Evolutionary conservation across 2,888 invertebrate species (phyloP).

Genomic region (Limnephilus rhombicus): DNA sequence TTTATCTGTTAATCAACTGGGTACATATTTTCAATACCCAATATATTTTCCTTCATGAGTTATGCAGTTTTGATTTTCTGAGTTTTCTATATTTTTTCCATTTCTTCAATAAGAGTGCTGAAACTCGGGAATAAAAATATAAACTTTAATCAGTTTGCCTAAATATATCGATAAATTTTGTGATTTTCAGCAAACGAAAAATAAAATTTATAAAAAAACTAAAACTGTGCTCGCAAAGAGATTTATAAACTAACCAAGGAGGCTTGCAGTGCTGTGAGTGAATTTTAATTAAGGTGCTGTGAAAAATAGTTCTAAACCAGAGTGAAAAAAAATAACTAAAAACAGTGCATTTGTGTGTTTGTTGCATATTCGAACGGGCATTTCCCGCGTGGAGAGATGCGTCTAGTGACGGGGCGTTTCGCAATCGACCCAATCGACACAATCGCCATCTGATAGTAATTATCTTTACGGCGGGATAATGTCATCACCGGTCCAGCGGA

Average conservation of each 20-base stretch:
- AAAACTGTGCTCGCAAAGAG: background rate
- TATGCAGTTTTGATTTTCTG: background rate
- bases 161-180: background rate
- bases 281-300: background rate
- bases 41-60: background rate
- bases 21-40: background rate
- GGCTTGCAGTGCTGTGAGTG: background rate
- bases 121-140: background rate
- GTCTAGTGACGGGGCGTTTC: background rate
- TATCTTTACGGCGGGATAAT: conserved; percentile 8
- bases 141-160: too few relatives aligned
- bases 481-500: conserved; percentile 70
- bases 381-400: background rate
- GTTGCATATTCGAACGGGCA: background rate
- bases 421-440: conserved; percentile 27
- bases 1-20: too few relatives aligned
- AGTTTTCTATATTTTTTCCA: background rate
- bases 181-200: background rate
- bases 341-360: background rate
- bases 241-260: background rate
- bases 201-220: background rate
- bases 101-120: background rate
- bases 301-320: background rate
- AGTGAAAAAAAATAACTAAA: background rate
- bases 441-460: conserved; percentile 25